These are phyloP conservation scores for Syrrhaptes paradoxus DNA, from an alignment of 2,113 vertebrate species.

Conservation along the genomic window DNA sequence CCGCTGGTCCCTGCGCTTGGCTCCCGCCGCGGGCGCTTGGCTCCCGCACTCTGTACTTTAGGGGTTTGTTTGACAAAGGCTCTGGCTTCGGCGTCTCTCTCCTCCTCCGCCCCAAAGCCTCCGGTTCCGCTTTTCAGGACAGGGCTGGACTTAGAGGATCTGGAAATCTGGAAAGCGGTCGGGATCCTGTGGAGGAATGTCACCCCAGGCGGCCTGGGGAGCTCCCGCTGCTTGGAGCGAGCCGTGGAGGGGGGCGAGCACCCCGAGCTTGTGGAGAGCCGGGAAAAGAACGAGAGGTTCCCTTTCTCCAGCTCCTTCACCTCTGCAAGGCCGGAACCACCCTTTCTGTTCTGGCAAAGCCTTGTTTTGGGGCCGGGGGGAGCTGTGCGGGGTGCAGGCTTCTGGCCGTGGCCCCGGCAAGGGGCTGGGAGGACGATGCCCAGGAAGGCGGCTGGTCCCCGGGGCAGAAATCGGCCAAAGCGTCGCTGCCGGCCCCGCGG, in stretches of 20 bases:
- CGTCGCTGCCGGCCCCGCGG: accelerated
- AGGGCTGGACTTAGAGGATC: not conserved
- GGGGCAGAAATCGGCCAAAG: not conserved
- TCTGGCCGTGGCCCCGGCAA: accelerated
- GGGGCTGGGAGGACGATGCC: accelerated
- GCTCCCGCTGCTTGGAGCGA: not conserved
- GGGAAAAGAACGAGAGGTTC: too few relatives aligned
- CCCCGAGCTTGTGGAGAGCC: not conserved
- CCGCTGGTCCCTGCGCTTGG: not conserved
- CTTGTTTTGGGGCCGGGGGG: too few relatives aligned
- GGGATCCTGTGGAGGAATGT: not conserved
- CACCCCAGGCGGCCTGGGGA: not conserved
- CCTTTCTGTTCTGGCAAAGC: accelerated
- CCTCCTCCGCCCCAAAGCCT: not conserved
- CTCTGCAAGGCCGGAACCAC: accelerated
- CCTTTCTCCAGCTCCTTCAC: not conserved
- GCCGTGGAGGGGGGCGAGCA: not conserved
- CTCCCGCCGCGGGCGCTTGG: not conserved
- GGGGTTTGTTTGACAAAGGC: not conserved
- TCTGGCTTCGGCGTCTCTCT: not conserved
- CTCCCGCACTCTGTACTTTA: not conserved
- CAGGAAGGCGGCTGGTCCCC: accelerated
- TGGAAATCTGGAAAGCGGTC: not conserved
- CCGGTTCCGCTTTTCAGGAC: not conserved
- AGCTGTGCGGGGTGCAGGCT: too few relatives aligned